These are phyloP conservation scores for Hafferia zeledoni DNA, from an alignment of 2,797 vertebrate species.

Conservation along the genomic window DNA sequence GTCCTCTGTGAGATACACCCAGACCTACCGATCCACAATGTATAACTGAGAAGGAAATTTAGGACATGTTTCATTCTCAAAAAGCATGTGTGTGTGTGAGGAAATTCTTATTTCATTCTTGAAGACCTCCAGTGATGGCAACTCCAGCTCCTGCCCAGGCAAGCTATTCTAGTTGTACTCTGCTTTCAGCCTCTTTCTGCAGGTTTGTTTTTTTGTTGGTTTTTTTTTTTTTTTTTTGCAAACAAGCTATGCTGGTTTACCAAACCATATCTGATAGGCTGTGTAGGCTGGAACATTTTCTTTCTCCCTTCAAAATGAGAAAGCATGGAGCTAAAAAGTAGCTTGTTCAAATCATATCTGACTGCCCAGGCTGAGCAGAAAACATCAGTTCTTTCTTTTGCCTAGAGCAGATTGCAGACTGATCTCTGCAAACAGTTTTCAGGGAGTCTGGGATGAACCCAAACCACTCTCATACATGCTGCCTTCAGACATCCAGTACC, in stretches of 20 bases:
- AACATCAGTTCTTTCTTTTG: not conserved
- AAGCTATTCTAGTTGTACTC: not conserved
- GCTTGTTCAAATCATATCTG: not conserved
- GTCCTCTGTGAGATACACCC: not conserved
- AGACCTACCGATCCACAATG: not conserved
- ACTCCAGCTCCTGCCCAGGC: not conserved
- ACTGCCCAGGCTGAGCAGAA: not conserved
- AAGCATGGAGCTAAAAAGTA: not conserved
- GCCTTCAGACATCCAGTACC: not conserved
- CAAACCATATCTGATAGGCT: not conserved
- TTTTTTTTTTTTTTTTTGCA: not conserved
- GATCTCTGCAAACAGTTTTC: not conserved
- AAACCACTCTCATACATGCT: not conserved
- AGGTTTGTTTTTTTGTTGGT: not conserved
- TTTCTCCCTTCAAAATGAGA: not conserved
- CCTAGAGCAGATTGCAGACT: not conserved
- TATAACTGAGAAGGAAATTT: not conserved
- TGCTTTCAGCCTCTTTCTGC: not conserved
- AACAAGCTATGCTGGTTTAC: not conserved
- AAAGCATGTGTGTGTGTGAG: rapidly evolving
- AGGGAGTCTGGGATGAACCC: not conserved
- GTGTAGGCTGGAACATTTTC: not conserved
- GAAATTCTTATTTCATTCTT: not conserved
- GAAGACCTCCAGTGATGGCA: not conserved
- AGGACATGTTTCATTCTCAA: not conserved